These are phyloP conservation scores for Trichopria drosophilae DNA, from an alignment of 2,888 invertebrate species.

Conservation along the genomic window DNA sequence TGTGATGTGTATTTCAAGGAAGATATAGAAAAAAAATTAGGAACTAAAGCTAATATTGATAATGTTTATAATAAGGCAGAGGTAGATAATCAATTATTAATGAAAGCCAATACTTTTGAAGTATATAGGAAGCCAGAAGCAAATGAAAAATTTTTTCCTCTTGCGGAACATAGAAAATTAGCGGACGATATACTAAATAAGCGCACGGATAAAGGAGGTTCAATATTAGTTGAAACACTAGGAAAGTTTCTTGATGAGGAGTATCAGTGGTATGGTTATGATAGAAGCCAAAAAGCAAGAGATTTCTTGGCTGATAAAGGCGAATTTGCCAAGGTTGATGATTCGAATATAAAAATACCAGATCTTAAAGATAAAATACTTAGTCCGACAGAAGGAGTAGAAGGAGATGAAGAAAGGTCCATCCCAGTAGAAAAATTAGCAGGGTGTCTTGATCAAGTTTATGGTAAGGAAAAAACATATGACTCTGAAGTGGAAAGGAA, in stretches of 20 bases:
- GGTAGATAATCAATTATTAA: no score
- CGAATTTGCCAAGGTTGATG: conserved; percentile 9
- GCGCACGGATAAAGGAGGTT: no score
- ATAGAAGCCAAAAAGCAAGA: conserved; percentile 11
- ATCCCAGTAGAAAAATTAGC: conserved; percentile 10
- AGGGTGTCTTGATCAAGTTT: conserved; percentile 8
- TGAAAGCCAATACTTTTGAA: no score
- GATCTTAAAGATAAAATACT: conserved; percentile 10
- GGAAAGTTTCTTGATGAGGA: conserved; percentile 12
- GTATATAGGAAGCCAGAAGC: no score
- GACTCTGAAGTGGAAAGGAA: conserved; percentile 4
- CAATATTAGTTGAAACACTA: conserved; percentile 11
- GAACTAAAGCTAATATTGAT: no score
- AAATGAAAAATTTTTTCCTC: no score
- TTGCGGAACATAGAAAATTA: no score
- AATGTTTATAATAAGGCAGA: no score
- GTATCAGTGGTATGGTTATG: conserved; percentile 7
- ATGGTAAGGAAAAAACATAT: conserved; percentile 9
- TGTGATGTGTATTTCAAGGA: conserved; percentile 5
- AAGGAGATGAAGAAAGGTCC: conserved; percentile 5
- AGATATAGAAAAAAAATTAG: conserved; percentile 5
- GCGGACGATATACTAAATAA: no score
- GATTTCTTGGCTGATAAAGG: conserved; percentile 12
- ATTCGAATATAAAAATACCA: conserved; percentile 7
- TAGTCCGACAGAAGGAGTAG: conserved; percentile 8